A percentile compares a stretch with the other conserved stretches of the same genome.
Evolutionary conservation across 2,113 vertebrate genomes (phyloP).

Genomic region (Turnix velox): DNA sequence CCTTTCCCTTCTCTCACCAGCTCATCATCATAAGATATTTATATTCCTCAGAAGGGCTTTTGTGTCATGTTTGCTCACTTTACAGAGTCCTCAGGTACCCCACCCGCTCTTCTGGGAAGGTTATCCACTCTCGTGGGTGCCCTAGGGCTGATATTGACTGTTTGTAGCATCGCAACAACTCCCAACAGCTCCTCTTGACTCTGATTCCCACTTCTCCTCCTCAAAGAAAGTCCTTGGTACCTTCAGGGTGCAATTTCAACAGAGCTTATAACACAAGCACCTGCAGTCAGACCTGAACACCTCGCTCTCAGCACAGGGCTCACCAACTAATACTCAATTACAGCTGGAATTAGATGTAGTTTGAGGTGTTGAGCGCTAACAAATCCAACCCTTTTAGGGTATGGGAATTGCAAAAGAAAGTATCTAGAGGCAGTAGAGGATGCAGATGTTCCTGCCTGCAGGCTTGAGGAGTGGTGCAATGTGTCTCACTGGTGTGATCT

Average conservation of each 20-base stretch:
- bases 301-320: neutral
- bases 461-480: neutral
- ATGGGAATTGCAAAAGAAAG: neutral
- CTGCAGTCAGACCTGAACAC: neutral
- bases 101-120: neutral
- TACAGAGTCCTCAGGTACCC: neutral
- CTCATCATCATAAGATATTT: neutral
- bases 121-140: neutral
- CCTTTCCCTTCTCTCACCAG: constrained; percentile 17
- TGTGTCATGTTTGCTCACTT: constrained; percentile 21
- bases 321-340: neutral
- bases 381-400: neutral
- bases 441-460: neutral
- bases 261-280: neutral
- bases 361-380: neutral
- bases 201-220: neutral
- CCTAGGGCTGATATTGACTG: neutral
- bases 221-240: neutral
- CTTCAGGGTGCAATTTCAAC: neutral
- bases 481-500: neutral
- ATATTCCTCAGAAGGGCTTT: constrained; percentile 23
- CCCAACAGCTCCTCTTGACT: neutral
- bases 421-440: neutral
- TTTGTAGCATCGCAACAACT: neutral
- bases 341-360: neutral